Percentiles rank a stretch among this genome's conserved stretches.
These are phyloP conservation scores for Eremophila alpestris DNA, from an alignment of 2,797 vertebrate genomes.

Conservation along the genomic window DNA sequence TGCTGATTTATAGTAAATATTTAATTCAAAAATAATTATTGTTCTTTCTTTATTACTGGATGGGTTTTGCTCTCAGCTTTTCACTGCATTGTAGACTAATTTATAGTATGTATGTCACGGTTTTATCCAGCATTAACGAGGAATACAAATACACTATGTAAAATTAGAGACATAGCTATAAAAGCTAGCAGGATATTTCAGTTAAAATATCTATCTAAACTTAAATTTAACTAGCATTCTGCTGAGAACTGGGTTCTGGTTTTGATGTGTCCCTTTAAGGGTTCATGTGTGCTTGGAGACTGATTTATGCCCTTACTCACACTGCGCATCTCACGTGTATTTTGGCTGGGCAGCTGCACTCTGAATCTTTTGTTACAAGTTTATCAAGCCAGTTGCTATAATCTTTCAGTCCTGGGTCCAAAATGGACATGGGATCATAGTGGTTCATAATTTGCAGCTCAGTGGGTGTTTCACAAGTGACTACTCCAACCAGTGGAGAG, in stretches of 20 bases:
- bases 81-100: not conserved
- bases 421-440: not conserved
- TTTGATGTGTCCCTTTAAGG: not conserved
- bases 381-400: not conserved
- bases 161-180: not conserved
- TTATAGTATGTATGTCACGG: not conserved
- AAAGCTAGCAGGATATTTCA: not conserved
- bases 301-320: not conserved
- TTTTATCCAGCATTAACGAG: not conserved
- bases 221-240: not conserved
- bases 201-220: not conserved
- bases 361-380: not conserved
- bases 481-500: not conserved
- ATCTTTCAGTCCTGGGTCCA: not conserved
- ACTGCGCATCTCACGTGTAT: accelerated
- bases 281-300: accelerated
- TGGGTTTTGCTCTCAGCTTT: not conserved
- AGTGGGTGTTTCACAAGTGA: not conserved
- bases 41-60: not conserved
- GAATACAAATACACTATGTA: not conserved
- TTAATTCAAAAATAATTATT: not conserved
- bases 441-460: not conserved
- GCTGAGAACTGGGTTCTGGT: not conserved
- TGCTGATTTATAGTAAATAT: not conserved
- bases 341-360: not conserved